Evolutionary conservation across 2,888 invertebrate species (phyloP).

Genomic region (Eupithecia exiguata): DNA sequence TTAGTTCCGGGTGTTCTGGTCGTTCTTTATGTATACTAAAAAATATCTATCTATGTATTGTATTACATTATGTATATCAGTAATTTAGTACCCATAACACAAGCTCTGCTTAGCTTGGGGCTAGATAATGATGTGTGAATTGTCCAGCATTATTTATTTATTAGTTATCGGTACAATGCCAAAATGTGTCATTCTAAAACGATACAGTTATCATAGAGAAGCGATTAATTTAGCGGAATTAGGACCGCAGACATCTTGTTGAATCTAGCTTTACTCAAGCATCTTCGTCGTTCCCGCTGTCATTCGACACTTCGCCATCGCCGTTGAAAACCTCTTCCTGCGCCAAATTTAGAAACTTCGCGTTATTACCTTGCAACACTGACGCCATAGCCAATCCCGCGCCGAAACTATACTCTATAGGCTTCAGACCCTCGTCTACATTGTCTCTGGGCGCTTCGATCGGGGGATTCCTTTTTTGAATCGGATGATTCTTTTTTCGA

Average conservation of each 20-base stretch:
- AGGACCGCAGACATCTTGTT: not conserved
- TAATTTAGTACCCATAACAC: no score
- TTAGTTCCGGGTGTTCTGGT: no score
- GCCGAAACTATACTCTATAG: constrained; percentile 78
- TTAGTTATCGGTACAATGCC: no score
- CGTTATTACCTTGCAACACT: constrained; percentile 66
- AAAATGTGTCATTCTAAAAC: not conserved
- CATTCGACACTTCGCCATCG: constrained; percentile 75
- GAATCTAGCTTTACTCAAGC: constrained; percentile 34
- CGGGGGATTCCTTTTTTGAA: constrained; percentile 30
- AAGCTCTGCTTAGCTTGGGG: no score
- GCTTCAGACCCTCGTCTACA: constrained; percentile 71
- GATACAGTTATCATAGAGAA: no score
- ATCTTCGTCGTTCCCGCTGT: constrained; percentile 78
- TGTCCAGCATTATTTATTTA: no score
- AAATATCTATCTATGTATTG: no score
- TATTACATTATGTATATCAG: no score
- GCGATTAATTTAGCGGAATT: not conserved
- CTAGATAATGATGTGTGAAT: no score
- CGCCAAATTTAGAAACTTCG: constrained; percentile 57
- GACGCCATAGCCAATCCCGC: constrained; percentile 81
- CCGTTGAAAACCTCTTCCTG: constrained; percentile 77
- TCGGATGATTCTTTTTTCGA: constrained; percentile 67
- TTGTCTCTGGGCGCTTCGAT: constrained; percentile 52
- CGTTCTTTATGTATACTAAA: no score